Evolutionary conservation across 2,113 vertebrate genomes (phyloP), one percentile per base, ranked within the genome.

Genomic region (Vombatus ursinus): DNA sequence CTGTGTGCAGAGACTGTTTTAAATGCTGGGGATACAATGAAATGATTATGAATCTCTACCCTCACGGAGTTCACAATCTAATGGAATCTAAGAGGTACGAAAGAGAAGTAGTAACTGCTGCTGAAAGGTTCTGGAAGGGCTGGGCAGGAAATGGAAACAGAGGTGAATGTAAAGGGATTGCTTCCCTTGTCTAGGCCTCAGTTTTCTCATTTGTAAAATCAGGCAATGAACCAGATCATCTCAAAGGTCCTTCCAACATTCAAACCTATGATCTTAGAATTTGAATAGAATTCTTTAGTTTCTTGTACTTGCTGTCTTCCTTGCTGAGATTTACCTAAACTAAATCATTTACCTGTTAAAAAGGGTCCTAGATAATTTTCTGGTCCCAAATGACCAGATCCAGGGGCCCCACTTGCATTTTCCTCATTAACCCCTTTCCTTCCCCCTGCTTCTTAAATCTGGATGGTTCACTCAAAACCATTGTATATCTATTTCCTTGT

Each of bases 361-460:
- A 28, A 12, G 0, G 9, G 28, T 28, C 14, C 12, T n/a, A 77
- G 31, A 77, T 19, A n/a, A 77, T 77, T 77, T n/a, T n/a, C 61
- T 77, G 61, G 61, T 4, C 14, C 61, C 61, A 50, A 23, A 0
- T 2, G 9, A 49, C 4, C 37, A 89, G 2, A 61, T 3, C 57
- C 52, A 0, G 51, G 90, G 14, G 28, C n/a, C 49, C 11, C 12
- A 19, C 50, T 0, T 50, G 19, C 22, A 19, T 5, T 8, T 37
- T 12, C 25, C 50, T 48, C 9, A 23, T 6, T 0, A n/a, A 3
- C 7, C 2, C 57, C 26, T 0, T 9, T 1, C 50, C 8, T 16
- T 89, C 14, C 25, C 48, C 1, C 0, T 37, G 51, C 47, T 93
- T 50, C 90, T 92, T 44, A 31, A n/a, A 47, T 25, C 47, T n/a